phyloP scores from a whole-genome alignment of 2,797 vertebrate genomes.

The Trichosurus vulpecula region DNA sequence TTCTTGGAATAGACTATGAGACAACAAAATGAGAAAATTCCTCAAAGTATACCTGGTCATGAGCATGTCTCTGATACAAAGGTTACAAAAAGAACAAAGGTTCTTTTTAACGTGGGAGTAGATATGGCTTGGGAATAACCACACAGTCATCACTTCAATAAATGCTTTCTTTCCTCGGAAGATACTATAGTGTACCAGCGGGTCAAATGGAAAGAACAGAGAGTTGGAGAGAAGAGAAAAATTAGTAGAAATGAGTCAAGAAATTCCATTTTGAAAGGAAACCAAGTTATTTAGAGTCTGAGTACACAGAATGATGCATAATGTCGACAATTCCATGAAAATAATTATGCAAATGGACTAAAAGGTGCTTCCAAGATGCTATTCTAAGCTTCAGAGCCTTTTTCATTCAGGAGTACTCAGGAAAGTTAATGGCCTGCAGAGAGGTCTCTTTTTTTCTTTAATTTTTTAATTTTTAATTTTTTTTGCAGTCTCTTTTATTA shows the following conservation, averaged over 20 bases:
- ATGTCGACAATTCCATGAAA: neutral
- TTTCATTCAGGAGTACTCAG: neutral
- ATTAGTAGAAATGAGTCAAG: constrained; percentile 42
- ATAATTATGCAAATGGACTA: neutral
- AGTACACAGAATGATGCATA: constrained; percentile 11
- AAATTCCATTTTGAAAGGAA: constrained; percentile 32
- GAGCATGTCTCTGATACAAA: too few relatives aligned
- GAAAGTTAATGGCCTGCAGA: neutral
- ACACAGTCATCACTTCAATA: neutral
- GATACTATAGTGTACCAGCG: neutral
- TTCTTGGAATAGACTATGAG: too few relatives aligned
- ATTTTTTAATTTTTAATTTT: too few relatives aligned
- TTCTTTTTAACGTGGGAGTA: too few relatives aligned
- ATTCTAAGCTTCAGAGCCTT: constrained; percentile 7
- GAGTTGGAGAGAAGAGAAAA: constrained; percentile 18
- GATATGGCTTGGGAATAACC: neutral
- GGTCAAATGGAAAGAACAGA: constrained; percentile 17
- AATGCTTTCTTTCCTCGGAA: constrained; percentile 2
- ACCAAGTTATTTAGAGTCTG: constrained; percentile 31
- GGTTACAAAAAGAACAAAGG: too few relatives aligned
- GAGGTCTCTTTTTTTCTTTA: neutral
- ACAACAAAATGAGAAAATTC: too few relatives aligned
- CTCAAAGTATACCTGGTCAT: too few relatives aligned
- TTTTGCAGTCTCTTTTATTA: too few relatives aligned
- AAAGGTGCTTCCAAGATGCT: neutral